These are phyloP conservation scores for Siniperca scherzeri DNA, from an alignment of 2,797 vertebrate species.

Conservation along the genomic window DNA sequence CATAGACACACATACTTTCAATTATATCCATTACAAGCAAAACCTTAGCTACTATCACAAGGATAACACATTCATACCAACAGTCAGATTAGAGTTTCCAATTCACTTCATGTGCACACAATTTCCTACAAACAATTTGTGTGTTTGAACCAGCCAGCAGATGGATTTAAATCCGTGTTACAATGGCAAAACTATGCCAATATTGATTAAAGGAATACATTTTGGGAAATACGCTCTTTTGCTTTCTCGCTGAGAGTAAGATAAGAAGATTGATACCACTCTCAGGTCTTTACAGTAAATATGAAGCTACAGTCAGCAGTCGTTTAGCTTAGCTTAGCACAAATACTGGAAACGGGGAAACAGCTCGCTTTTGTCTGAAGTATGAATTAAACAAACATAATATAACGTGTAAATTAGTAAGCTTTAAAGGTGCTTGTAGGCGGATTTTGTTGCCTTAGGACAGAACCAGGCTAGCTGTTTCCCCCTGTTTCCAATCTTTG, in stretches of 20 bases:
- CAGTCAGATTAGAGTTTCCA: background rate
- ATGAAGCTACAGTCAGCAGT: background rate
- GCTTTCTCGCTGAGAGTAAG: background rate
- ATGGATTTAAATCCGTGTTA: background rate
- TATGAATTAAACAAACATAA: background rate
- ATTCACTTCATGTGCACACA: background rate
- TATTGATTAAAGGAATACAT: background rate
- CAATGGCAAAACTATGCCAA: background rate
- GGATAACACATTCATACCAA: background rate
- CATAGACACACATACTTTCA: slow-evolving; percentile 26
- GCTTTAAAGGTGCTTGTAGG: background rate
- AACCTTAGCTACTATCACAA: background rate
- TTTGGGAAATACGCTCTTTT: background rate
- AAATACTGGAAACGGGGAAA: background rate
- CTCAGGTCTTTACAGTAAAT: background rate
- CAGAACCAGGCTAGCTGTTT: background rate
- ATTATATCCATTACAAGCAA: background rate
- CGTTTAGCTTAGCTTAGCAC: background rate
- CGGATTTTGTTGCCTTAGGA: background rate
- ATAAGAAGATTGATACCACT: background rate
- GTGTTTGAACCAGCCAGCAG: background rate
- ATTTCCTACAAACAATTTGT: background rate
- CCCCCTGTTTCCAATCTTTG: background rate
- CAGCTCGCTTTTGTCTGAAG: background rate
- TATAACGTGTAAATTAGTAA: background rate